These are phyloP conservation scores for crab-eating macaque (Macaca fascicularis) DNA, from an alignment of 2,113 vertebrate genomes.

Conservation along the genomic window T2T-MFA8v1.1 NC_088381.1:822001-822500, in stretches of 20 bases:
- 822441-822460: too few species aligned
- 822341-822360: background rate
- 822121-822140: background rate
- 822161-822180: background rate
- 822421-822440: too few species aligned
- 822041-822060: too few species aligned
- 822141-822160: background rate
- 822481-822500: too few species aligned
- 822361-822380: background rate
- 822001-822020: too few species aligned
- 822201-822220: background rate
- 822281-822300: background rate
- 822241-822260: background rate
- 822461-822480: too few species aligned
- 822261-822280: background rate
- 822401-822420: too few species aligned
- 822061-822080: too few species aligned
- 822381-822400: background rate
- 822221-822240: background rate
- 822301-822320: background rate
- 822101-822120: background rate
- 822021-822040: too few species aligned
- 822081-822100: too few species aligned
- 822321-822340: background rate
- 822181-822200: background rate